Evolutionary conservation across 1,140 invertebrate genomes (phyloP).

Genomic region (Pseudobourletiella spinata): DNA sequence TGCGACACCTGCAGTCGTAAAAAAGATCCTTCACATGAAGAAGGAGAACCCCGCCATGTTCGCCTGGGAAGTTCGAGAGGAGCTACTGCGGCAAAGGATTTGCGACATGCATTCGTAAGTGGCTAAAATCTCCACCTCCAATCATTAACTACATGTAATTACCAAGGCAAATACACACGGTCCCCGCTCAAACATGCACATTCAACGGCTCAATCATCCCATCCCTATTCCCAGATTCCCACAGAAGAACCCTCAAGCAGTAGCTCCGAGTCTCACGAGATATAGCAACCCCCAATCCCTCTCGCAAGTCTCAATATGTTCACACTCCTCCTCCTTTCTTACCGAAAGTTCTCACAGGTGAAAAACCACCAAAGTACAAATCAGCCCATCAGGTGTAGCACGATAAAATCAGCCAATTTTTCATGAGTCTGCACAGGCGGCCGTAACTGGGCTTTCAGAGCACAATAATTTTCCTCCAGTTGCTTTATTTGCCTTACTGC

Average conservation of each 20-base stretch:
- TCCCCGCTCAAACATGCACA: too few species aligned
- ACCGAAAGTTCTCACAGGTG: too few species aligned
- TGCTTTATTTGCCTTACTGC: too few species aligned
- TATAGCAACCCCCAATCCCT: not conserved
- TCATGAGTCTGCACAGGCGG: too few species aligned
- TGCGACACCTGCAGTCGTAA: conserved; percentile 81
- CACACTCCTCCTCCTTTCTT: not conserved
- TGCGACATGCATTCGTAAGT: conserved; percentile 51
- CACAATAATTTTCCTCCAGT: too few species aligned
- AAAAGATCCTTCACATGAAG: conserved; percentile 81
- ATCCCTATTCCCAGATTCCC: not conserved
- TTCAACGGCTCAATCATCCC: too few species aligned
- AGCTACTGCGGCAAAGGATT: conserved; percentile 68
- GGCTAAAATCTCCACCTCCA: not conserved
- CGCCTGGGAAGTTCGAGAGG: conserved; percentile 85
- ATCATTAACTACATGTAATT: not conserved
- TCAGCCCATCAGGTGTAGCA: too few species aligned
- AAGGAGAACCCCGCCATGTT: conserved; percentile 88
- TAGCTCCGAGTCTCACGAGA: not conserved
- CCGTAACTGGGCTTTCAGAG: too few species aligned
- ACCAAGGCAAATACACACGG: not conserved
- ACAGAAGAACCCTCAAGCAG: not conserved
- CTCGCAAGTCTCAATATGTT: not conserved
- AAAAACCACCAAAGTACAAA: too few species aligned
- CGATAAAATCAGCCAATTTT: too few species aligned